Percentiles rank a stretch among this genome's conserved stretches.
phyloP scores from a whole-genome alignment of 2,797 vertebrate genomes.

The Chelon auratus region DNA sequence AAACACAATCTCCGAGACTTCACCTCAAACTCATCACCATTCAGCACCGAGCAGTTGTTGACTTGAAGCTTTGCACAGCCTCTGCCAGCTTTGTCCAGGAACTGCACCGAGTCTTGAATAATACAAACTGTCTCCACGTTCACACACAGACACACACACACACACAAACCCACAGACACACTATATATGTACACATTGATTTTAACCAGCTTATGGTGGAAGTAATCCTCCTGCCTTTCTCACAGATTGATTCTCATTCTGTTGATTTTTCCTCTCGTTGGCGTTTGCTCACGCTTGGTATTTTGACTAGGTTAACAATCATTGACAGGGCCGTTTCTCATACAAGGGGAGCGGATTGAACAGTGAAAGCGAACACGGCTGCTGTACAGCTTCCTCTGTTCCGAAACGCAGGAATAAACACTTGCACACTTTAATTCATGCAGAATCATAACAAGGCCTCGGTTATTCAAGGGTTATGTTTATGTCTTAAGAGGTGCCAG shows the following conservation, averaged over 20 bases:
- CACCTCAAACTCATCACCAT: constrained; percentile 38
- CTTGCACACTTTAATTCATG: constrained; percentile 47
- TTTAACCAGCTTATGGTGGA: constrained; percentile 69
- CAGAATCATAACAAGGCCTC: constrained; percentile 12
- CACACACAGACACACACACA: constrained; percentile 8
- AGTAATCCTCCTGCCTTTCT: constrained; percentile 66
- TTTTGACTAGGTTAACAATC: constrained; percentile 71
- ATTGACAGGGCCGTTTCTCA: constrained; percentile 47
- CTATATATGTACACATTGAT: constrained; percentile 62
- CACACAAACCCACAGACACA: constrained; percentile 6
- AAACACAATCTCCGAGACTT: constrained; percentile 34
- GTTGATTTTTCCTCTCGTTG: constrained; percentile 62
- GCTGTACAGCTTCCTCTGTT: constrained; percentile 35
- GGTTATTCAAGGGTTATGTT: constrained; percentile 44
- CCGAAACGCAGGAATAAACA: constrained; percentile 47
- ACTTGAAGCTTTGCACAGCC: constrained; percentile 44
- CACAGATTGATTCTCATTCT: constrained; percentile 69
- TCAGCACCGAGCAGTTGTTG: constrained; percentile 61
- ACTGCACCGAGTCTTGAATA: constrained; percentile 59
- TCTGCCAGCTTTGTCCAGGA: constrained; percentile 31
- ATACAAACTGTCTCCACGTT: constrained; percentile 49
- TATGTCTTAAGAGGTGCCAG: constrained; percentile 40
- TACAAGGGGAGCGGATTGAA: constrained; percentile 48
- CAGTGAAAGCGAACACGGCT: constrained; percentile 32
- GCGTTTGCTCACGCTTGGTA: constrained; percentile 60